These are phyloP conservation scores for Clavelina lepadiformis DNA, from an alignment of 23 tunicate genomes.

Conservation along the genomic window DNA sequence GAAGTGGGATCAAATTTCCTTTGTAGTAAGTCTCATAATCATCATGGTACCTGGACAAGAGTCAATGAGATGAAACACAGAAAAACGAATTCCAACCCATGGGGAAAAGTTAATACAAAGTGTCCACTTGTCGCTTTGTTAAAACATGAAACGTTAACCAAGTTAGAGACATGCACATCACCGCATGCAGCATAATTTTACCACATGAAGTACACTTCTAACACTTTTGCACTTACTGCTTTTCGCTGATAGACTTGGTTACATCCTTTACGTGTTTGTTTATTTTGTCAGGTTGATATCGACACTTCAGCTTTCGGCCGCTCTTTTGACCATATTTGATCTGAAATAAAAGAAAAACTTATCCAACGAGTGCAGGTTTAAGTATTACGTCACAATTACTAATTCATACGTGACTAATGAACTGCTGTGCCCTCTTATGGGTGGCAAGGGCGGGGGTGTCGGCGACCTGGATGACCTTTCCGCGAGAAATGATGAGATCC, in stretches of 20 bases:
- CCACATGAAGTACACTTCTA: background rate
- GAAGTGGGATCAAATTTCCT: conserved; percentile 80
- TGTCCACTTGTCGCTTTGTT: no score
- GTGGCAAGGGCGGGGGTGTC: conserved; percentile 73
- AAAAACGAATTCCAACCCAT: background rate
- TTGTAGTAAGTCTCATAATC: conserved; percentile 77
- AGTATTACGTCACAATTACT: background rate
- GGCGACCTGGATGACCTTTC: conserved; percentile 79
- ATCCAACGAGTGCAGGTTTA: background rate
- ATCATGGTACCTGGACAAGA: conserved; percentile 48
- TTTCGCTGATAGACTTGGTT: conserved; percentile 68
- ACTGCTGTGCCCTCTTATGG: conserved; percentile 50
- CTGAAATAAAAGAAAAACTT: conserved; percentile 19
- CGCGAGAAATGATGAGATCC: conserved; percentile 75
- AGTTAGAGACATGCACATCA: background rate
- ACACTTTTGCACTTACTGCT: conserved; percentile 26
- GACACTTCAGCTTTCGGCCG: conserved; percentile 40
- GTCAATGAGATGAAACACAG: no score
- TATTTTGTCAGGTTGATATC: conserved; percentile 74
- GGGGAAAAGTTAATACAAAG: background rate
- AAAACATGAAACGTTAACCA: background rate
- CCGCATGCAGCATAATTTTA: background rate
- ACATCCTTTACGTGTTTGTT: conserved; percentile 74
- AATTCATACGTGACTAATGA: conserved; percentile 55
- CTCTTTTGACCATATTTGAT: conserved; percentile 71